These are phyloP conservation scores for Galeopterus variegatus DNA, from an alignment of 2,113 vertebrate genomes.

Conservation along the genomic window DNA sequence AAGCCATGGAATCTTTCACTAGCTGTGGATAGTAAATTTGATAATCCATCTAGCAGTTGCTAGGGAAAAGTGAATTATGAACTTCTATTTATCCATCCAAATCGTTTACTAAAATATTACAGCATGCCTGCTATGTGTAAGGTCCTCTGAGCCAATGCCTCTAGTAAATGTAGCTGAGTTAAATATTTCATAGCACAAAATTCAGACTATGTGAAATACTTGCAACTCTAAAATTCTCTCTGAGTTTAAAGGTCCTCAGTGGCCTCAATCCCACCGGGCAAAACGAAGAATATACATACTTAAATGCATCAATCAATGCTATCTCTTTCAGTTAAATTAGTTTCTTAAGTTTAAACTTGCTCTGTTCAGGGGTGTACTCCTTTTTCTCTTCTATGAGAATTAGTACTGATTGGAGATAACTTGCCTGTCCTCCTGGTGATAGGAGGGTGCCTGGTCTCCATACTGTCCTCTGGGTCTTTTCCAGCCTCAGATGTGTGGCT, in stretches of 20 bases:
- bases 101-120: slow-evolving; percentile 43
- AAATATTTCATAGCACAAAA: slow-evolving; percentile 1
- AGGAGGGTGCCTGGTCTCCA: not conserved
- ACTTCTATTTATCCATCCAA: not conserved
- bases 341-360: not conserved
- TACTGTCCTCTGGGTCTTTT: not conserved
- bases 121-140: not conserved
- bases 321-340: slow-evolving; percentile 8
- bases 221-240: not conserved
- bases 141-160: not conserved
- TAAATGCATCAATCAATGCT: not conserved
- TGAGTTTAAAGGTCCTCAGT: not conserved
- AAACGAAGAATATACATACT: not conserved
- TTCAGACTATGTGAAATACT: not conserved
- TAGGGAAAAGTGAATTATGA: slow-evolving; percentile 21
- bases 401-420: not conserved
- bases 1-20: not conserved
- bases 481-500: not conserved
- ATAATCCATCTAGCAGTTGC: slow-evolving; percentile 1
- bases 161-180: not conserved
- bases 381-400: not conserved
- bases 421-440: not conserved
- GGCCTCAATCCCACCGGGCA: not conserved
- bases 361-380: not conserved
- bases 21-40: slow-evolving; percentile 25